phyloP scores from a whole-genome alignment of 2,113 vertebrate species.

The Lamprotornis superbus region DNA sequence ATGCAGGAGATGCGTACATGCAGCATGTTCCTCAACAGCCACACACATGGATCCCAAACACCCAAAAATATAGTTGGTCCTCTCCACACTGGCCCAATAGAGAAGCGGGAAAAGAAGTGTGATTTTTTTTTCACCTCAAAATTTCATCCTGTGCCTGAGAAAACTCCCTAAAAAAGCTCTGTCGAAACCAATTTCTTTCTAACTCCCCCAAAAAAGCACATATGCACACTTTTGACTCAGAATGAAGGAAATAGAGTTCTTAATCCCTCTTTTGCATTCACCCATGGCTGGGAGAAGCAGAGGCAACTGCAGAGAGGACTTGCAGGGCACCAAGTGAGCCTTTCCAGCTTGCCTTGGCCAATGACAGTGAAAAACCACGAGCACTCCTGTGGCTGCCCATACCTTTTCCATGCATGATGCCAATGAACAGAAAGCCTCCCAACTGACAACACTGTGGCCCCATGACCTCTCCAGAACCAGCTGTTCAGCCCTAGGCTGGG shows the following conservation, averaged over 20 bases:
- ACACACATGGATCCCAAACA: constrained; percentile 9
- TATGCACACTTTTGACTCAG: constrained; percentile 45
- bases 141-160: constrained; percentile 66
- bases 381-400: not conserved
- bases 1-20: not conserved
- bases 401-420: not conserved
- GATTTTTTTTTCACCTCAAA: constrained; percentile 49
- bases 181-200: constrained; percentile 9
- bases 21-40: constrained; percentile 8
- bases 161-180: constrained; percentile 64
- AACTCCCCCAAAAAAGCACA: constrained; percentile 43
- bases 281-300: not conserved
- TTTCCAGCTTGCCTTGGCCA: not conserved
- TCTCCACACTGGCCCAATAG: constrained; percentile 23
- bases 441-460: not conserved
- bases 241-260: not conserved
- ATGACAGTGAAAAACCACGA: fast-evolving
- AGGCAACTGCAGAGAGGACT: not conserved
- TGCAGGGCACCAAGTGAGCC: not conserved
- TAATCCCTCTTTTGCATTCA: not conserved
- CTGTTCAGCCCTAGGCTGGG: not conserved
- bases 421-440: not conserved
- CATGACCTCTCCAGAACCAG: not conserved
- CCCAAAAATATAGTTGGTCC: constrained; percentile 49
- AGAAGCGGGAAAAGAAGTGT: not conserved